phyloP scores from a whole-genome alignment of 2,797 vertebrate species.

The Hipposideros larvatus region DNA sequence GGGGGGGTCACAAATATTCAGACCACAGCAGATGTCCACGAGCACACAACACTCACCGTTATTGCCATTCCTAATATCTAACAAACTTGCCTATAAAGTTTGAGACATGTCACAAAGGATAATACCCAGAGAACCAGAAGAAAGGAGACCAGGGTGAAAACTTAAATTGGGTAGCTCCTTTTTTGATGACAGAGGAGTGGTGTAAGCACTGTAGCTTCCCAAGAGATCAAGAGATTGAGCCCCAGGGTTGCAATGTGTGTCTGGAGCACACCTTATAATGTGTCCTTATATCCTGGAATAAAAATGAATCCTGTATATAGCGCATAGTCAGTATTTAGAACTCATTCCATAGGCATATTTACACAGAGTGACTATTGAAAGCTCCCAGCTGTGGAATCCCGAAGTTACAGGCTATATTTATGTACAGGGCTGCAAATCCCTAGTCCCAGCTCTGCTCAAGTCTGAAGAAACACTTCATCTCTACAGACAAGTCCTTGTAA shows the following conservation, averaged over 20 bases:
- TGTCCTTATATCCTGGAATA: conserved; percentile 12
- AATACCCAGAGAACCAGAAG: background rate
- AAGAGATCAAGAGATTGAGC: background rate
- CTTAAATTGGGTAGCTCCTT: background rate
- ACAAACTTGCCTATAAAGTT: background rate
- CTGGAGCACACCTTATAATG: conserved; percentile 62
- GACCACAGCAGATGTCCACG: background rate
- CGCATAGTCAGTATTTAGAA: conserved; percentile 69
- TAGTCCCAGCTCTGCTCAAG: conserved; percentile 81
- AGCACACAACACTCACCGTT: background rate
- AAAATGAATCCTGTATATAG: background rate
- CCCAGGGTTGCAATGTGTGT: background rate
- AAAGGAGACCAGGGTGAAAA: background rate
- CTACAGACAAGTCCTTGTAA: conserved; percentile 87
- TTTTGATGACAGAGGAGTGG: background rate
- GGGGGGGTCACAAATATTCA: background rate
- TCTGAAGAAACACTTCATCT: conserved; percentile 83
- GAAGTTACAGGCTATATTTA: conserved; percentile 83
- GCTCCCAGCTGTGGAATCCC: conserved; percentile 81
- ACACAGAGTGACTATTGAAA: conserved; percentile 73
- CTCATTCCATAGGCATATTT: conserved; percentile 81
- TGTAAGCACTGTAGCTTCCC: background rate
- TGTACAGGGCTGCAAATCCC: conserved; percentile 85
- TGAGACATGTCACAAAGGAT: background rate
- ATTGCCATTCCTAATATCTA: background rate